Base-by-base conservation (phyloP, 2,888 invertebrate species). In the Apoderus coryli region DNA sequence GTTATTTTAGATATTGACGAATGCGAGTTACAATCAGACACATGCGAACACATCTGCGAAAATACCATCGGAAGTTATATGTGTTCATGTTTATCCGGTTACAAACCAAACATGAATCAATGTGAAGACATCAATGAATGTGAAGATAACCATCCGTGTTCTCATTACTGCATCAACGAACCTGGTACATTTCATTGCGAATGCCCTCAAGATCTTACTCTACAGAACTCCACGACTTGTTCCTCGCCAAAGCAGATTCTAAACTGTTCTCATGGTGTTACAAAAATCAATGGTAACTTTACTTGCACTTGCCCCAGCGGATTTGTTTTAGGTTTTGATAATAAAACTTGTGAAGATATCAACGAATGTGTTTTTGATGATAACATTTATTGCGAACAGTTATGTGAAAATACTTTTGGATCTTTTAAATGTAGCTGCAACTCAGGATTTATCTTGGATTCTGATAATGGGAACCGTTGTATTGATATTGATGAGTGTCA, bases 401-500 rank as follows among this genome's bases (percentile, higher is more conserved):
- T 51, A 25, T 71, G 71, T 44, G 46, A 60, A 29, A 70, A 71
- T 47, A 53, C 55, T 4, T 48, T 61, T 0, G 72, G 72, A 2
- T 59, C 63, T 14, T 71, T 64, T 42, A 56, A 57, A 27, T 74
- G 73, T 44, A 51, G 53, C 6, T 74, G 73, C 43, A 64, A 64
- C 0, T 29, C 49, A n/a, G 65, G 64, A 1, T 69, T 60, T 27
- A 45, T 50, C 14, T 46, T 63, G 26, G 45, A 56, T 23, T 41
- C 34, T 14, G 38, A 44, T 2, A 48, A n/a, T n/a, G n/a, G 57
- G 34, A 38, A 38, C 2, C 41, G 38, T 27, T 60, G 60, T 31
- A 32, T 47, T 24, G 56, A 57, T 29, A 42, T 58, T 11, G 47
- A 61, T 36, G 61, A 61, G 34, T 60, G 61, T 31, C 43, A 27